Base-by-base conservation (phyloP, 2,888 invertebrate species). In the Syrista parreyssii region DNA sequence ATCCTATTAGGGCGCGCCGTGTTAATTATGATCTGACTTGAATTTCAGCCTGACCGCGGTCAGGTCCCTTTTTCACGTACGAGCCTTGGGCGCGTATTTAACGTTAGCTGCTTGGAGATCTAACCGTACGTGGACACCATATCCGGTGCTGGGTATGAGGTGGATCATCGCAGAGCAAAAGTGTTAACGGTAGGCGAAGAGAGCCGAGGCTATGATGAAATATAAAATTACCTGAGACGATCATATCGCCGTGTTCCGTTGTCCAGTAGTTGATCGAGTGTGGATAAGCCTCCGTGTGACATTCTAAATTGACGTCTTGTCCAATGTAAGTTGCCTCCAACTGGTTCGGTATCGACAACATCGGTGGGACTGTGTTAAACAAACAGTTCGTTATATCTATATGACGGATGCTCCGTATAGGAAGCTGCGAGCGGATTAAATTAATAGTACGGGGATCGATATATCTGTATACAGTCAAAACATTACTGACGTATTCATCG, bases 261-360 rank as follows among this genome's bases (percentile, higher is more conserved):
- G 97, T 97, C 98, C 98, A 98, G 91, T 98, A 98, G 93, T 97
- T 98, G 91, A 98, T 97, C 76, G 98, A 97, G 82, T 96, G 96
- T 68, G 98, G 98, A 91, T 96, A 97, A 72, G 98, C 97, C 92
- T 98, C 98, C 0, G 97, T 97, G 91, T 97, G 96, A 90, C 98
- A 98, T 92, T 97, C 97, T 82, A 98, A 92, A 72, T 96, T 95
- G 79, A 97, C 97, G 90, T 97, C 96, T 92, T 97, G 97, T 11
- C 97, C 97, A 82, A 97, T 92, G 91, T 97, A 97, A 79, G 97
- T 97, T 72, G 96, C 97, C 92, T 97, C 97, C 91, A 98, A 93
- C 92, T 98, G 98, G 92, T 97, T 97, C 76, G 97, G 97, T 90
- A 98, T 98, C 84, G 97, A 97, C 89, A 98, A 93, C 97, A 98